Conservation (phyloP, 2,888 invertebrate species). For the Tipula unca region DNA sequence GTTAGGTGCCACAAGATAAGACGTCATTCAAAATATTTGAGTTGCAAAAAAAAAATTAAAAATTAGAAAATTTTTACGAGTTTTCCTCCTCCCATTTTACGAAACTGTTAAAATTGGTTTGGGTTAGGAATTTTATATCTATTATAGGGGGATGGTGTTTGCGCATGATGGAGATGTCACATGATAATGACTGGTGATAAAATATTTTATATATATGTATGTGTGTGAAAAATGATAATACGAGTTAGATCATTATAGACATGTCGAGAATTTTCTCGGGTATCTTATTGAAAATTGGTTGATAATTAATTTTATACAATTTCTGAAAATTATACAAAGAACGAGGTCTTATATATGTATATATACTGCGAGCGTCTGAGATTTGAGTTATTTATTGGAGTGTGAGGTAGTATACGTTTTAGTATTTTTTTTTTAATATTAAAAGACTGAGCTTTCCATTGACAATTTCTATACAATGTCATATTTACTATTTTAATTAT, state of each 20-base stretch:
- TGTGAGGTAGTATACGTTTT: no score
- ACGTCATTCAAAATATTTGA: neutral
- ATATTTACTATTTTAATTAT: no score
- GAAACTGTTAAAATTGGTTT: neutral
- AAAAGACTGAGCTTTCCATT: no score
- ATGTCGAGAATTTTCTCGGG: neutral
- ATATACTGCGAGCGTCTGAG: no score
- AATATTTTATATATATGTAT: neutral
- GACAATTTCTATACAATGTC: no score
- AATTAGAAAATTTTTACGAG: neutral
- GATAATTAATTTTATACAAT: neutral
- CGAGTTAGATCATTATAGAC: neutral
- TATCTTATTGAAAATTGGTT: neutral
- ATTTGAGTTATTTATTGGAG: no score
- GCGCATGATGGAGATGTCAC: conserved; percentile 8
- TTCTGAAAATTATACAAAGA: neutral
- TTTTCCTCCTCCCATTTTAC: neutral
- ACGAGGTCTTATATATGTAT: neutral
- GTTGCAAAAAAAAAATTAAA: neutral
- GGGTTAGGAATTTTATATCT: neutral
- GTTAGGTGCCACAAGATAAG: neutral
- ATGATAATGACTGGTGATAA: conserved; percentile 8
- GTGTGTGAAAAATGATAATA: neutral
- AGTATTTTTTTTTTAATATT: no score
- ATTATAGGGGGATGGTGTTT: neutral